A percentile compares a stretch with the other conserved stretches of the same genome.
phyloP scores from a whole-genome alignment of 35 echinoderm and acorn worm species.

The Stichopus chloronotus region DNA sequence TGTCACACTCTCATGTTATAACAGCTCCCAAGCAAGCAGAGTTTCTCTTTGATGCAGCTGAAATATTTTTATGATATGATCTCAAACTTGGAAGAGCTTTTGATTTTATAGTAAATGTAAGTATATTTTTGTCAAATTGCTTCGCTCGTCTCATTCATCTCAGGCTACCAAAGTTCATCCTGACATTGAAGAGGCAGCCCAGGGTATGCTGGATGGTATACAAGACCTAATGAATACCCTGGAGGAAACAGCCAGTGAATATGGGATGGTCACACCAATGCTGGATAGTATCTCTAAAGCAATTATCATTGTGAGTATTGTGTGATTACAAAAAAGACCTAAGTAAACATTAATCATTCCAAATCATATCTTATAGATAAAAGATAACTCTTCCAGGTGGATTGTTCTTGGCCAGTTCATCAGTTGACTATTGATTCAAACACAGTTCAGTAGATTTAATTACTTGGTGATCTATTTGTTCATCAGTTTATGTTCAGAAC shows the following conservation, averaged over 20 bases:
- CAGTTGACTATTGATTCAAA: too few species aligned
- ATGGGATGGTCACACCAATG: slow-evolving; percentile 94
- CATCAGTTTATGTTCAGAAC: too few species aligned
- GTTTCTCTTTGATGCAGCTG: too few species aligned
- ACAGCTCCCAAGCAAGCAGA: too few species aligned
- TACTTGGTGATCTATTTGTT: too few species aligned
- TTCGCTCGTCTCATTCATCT: background rate
- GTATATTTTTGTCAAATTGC: too few species aligned
- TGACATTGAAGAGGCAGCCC: slow-evolving; percentile 89
- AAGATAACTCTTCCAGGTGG: background rate
- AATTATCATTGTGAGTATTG: slow-evolving; percentile 69
- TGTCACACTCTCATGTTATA: too few species aligned
- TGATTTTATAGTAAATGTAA: too few species aligned
- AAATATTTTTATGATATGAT: too few species aligned
- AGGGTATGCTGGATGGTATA: slow-evolving; percentile 87
- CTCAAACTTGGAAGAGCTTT: too few species aligned
- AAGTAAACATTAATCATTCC: background rate
- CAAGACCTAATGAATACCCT: slow-evolving; percentile 89
- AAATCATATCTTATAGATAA: background rate
- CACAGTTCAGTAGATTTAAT: too few species aligned
- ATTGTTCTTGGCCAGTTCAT: too few species aligned
- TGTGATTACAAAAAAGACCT: background rate
- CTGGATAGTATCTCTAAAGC: slow-evolving; percentile 82
- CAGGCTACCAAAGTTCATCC: slow-evolving; percentile 80
- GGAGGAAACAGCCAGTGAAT: slow-evolving; percentile 91